phyloP scores from a whole-genome alignment of 2,888 invertebrate species.

The Drosophila pegasa region DNA sequence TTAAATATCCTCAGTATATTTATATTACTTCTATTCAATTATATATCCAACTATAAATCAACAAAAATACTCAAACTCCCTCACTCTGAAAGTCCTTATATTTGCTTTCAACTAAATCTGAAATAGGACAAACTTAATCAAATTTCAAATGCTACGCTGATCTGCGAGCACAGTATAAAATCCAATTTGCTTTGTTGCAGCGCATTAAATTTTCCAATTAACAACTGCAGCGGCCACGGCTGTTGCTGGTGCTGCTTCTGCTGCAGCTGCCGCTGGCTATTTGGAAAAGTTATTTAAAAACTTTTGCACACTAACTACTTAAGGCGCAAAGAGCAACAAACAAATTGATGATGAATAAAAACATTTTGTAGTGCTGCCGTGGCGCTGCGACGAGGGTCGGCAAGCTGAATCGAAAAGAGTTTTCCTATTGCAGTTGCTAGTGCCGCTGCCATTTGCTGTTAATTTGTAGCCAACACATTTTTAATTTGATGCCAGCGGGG shows the following conservation, averaged over 20 bases:
- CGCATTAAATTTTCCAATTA: constrained; percentile 24
- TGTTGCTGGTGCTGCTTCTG: neutral
- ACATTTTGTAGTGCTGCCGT: constrained; percentile 49
- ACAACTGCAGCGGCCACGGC: neutral
- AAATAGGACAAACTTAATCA: constrained; percentile 1
- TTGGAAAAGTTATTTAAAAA: constrained; percentile 29
- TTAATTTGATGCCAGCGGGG: constrained; percentile 50
- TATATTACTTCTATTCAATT: neutral
- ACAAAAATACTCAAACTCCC: neutral
- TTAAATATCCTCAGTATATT: too few species aligned
- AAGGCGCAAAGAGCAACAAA: constrained; percentile 41
- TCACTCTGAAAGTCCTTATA: neutral
- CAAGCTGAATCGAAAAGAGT: constrained; percentile 4
- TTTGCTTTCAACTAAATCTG: neutral
- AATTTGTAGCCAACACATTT: constrained; percentile 64
- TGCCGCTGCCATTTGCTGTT: constrained; percentile 58
- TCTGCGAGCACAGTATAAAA: neutral
- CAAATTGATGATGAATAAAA: constrained; percentile 69
- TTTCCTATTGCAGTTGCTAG: constrained; percentile 17
- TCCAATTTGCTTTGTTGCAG: constrained; percentile 9
- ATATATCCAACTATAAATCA: neutral
- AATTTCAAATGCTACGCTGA: neutral
- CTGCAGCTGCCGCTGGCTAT: constrained; percentile 6
- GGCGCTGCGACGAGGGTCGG: constrained; percentile 14
- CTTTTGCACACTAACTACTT: constrained; percentile 23